phyloP scores from a whole-genome alignment of 64 coral and sea anemone genomes.

The Cladopsammia gracilis region DNA sequence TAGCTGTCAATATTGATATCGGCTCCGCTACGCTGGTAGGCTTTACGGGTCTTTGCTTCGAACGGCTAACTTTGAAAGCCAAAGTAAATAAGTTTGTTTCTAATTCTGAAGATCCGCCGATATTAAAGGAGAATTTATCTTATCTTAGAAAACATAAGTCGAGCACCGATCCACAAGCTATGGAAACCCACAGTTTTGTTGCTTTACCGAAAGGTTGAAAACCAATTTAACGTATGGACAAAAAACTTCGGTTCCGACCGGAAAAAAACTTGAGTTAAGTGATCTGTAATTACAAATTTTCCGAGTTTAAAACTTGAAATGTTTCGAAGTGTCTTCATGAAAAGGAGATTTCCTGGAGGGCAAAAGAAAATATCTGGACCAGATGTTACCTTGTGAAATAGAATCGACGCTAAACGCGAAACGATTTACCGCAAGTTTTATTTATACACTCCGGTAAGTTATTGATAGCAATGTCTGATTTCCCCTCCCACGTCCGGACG shows the following conservation, averaged over 20 bases:
- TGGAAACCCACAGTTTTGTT: not conserved
- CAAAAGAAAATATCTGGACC: not conserved
- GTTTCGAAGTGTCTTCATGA: not conserved
- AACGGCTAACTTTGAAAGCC: too few relatives aligned
- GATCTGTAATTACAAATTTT: not conserved
- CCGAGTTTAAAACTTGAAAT: not conserved
- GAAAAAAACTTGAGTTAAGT: not conserved
- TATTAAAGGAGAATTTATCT: too few relatives aligned
- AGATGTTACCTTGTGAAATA: not conserved
- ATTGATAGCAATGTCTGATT: not conserved
- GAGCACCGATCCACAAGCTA: too few relatives aligned
- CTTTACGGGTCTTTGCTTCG: not conserved
- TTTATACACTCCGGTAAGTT: not conserved
- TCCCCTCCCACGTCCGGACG: conserved; percentile 21
- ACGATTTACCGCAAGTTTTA: not conserved
- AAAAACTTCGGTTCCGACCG: not conserved
- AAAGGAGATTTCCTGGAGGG: conserved; percentile 18
- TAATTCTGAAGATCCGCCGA: too few relatives aligned
- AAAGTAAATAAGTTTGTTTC: too few relatives aligned
- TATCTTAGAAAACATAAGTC: too few relatives aligned
- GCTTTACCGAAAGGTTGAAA: not conserved
- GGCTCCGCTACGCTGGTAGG: not conserved
- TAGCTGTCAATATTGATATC: not conserved
- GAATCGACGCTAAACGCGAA: not conserved
- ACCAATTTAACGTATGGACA: not conserved